A percentile compares a stretch with the other conserved stretches of the same genome.
These are phyloP conservation scores for Cepphus grylle DNA, from an alignment of 2,113 vertebrate species.

Conservation along the genomic window DNA sequence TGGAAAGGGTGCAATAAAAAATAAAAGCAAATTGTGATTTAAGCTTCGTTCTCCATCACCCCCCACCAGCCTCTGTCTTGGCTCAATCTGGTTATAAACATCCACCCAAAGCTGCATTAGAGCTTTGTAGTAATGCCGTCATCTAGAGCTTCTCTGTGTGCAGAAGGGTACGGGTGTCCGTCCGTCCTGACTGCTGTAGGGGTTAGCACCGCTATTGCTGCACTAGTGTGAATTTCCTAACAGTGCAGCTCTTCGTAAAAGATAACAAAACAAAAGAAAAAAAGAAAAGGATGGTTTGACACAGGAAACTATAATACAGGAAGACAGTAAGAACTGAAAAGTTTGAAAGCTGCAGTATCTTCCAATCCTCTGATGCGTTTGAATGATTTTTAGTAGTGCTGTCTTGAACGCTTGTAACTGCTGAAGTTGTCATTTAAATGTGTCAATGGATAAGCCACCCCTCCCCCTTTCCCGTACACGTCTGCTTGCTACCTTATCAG, in stretches of 20 bases:
- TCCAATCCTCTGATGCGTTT: neutral
- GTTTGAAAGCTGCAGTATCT: neutral
- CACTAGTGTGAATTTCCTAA: neutral
- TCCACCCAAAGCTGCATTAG: neutral
- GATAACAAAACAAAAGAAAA: neutral
- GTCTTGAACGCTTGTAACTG: neutral
- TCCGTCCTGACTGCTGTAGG: fast-evolving
- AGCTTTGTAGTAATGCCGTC: neutral
- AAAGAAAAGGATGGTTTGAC: neutral
- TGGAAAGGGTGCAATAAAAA: neutral
- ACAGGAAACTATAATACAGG: neutral
- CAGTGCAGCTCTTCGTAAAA: neutral
- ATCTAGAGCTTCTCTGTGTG: neutral
- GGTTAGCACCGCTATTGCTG: neutral
- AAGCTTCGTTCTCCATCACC: neutral
- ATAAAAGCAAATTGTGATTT: neutral
- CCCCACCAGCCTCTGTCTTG: neutral
- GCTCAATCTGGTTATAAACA: neutral
- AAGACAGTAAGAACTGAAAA: neutral
- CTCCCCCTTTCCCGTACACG: neutral
- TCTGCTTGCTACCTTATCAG: neutral
- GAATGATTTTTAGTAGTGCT: neutral
- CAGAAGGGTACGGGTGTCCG: fast-evolving
- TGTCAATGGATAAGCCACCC: neutral
- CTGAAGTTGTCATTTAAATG: neutral